These are phyloP conservation scores for Pollenia labialis DNA, from an alignment of 2,888 invertebrate species.

Conservation along the genomic window DNA sequence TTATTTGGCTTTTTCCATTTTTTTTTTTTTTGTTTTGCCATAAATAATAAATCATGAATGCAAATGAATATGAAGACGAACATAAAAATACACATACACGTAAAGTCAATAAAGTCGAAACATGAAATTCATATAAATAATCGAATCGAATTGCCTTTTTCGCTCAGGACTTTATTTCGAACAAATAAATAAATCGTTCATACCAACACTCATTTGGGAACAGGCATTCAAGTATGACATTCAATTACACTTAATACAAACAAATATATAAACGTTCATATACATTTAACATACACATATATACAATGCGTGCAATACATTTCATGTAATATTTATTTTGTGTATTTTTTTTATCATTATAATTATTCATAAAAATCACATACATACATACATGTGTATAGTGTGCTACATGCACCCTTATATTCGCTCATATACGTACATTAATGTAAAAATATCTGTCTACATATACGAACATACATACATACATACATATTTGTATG, in stretches of 20 bases:
- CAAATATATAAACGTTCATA: no score
- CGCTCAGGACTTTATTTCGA: not conserved
- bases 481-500: constrained; percentile 29
- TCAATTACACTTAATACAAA: constrained; percentile 6
- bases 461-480: constrained; percentile 24
- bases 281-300: not conserved
- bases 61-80: constrained; percentile 18
- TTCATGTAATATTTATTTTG: not conserved
- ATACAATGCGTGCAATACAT: no score
- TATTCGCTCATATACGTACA: constrained; percentile 7
- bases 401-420: constrained; percentile 19
- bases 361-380: not conserved
- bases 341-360: constrained; percentile 23
- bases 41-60: constrained; percentile 41
- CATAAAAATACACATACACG: not conserved
- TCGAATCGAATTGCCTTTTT: constrained; percentile 19
- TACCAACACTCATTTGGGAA: constrained; percentile 1
- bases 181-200: constrained; percentile 34
- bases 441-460: constrained; percentile 33
- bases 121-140: constrained; percentile 18
- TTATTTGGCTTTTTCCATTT: not conserved
- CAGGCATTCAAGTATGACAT: not conserved
- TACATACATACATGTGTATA: not conserved
- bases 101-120: constrained; percentile 2
- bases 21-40: not conserved